phyloP scores from a whole-genome alignment of 2,113 vertebrate species.

The human region GRCh38 chr1:222579001-222579500 shows the following conservation, averaged over 20 bases:
- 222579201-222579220: neutral
- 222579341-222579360: neutral
- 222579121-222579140: neutral
- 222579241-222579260: too few species aligned
- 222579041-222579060: neutral
- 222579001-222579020: neutral
- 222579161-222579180: neutral
- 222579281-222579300: neutral
- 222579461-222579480: neutral
- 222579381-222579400: neutral
- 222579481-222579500: neutral
- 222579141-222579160: neutral
- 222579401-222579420: neutral
- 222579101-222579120: neutral
- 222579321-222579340: neutral
- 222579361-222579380: neutral
- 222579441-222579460: neutral
- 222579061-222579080: neutral
- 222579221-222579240: too few species aligned
- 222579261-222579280: too few species aligned
- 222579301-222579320: neutral
- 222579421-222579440: neutral
- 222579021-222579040: neutral
- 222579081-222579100: neutral
- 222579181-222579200: neutral